These are phyloP conservation scores for Hyperoplus lanceolatus DNA, from an alignment of 2,797 vertebrate genomes.

Conservation along the genomic window DNA sequence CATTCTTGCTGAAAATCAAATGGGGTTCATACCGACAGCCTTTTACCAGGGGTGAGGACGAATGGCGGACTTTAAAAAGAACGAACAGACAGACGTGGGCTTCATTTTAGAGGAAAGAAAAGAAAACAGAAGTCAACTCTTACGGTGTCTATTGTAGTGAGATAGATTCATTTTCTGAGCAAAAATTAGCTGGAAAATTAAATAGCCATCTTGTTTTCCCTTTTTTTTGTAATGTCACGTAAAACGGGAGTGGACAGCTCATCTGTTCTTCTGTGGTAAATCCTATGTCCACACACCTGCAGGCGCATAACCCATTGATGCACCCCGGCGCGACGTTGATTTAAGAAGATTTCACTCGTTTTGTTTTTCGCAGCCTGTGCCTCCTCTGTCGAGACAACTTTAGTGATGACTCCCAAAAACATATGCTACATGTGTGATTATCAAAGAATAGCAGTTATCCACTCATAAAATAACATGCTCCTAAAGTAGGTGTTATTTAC, in stretches of 20 bases:
- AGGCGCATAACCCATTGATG: conserved; percentile 24
- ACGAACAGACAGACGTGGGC: conserved; percentile 1
- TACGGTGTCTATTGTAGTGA: not conserved
- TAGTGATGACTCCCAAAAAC: not conserved
- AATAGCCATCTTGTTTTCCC: conserved; percentile 21
- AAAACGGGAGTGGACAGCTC: conserved; percentile 5
- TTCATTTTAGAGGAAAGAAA: conserved; percentile 26
- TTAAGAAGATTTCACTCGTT: conserved; percentile 11
- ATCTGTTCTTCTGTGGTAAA: conserved; percentile 20
- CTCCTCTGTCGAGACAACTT: conserved; percentile 31
- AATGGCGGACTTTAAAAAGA: conserved; percentile 26
- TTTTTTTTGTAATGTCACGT: conserved; percentile 1
- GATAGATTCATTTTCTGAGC: not conserved
- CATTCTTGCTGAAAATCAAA: conserved; percentile 36
- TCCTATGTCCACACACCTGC: conserved; percentile 62
- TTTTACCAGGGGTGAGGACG: conserved; percentile 34
- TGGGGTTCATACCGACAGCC: conserved; percentile 34
- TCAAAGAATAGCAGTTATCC: not conserved
- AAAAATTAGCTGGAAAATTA: not conserved
- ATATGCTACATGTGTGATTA: not conserved
- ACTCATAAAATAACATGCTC: not conserved
- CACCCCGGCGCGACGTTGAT: conserved; percentile 53
- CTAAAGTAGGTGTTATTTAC: not conserved
- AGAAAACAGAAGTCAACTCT: conserved; percentile 5
- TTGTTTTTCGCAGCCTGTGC: not conserved